Conservation (phyloP, 2,888 invertebrate genomes). For the Caenorhabditis sp. region DNA sequence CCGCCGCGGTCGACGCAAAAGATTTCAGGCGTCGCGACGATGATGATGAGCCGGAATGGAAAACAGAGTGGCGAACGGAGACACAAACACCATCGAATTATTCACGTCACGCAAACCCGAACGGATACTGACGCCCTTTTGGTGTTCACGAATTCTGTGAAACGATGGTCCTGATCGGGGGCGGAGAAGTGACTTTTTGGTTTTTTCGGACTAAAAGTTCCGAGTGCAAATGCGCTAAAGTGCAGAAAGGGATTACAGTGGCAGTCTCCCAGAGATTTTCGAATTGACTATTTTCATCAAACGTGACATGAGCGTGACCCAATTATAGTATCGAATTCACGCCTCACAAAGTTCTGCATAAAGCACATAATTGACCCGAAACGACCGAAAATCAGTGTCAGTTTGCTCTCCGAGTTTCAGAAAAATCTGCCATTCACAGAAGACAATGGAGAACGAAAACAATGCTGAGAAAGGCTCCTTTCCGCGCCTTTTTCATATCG, state of each 20-base stretch:
- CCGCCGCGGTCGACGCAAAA: not conserved
- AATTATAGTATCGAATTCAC: too few relatives aligned
- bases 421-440: too few relatives aligned
- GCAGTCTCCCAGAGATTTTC: too few relatives aligned
- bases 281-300: too few relatives aligned
- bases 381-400: slow-evolving; percentile 10
- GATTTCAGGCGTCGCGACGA: not conserved
- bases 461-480: not conserved
- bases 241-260: too few relatives aligned
- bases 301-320: too few relatives aligned
- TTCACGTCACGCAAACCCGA: slow-evolving; percentile 49
- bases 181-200: not conserved
- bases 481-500: not conserved
- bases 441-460: slow-evolving; percentile 1
- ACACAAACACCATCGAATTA: slow-evolving; percentile 36
- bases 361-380: slow-evolving; percentile 5
- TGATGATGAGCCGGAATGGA: slow-evolving; percentile 6
- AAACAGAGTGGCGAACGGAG: slow-evolving; percentile 2
- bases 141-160: slow-evolving; percentile 20
- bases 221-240: too few relatives aligned
- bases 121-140: slow-evolving; percentile 29
- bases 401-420: not conserved
- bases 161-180: too few relatives aligned
- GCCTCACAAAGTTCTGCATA: slow-evolving; percentile 19
- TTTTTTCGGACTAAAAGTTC: too few relatives aligned